Conservation (phyloP, 2,888 invertebrate genomes). For the Agonopterix heracliana region DNA sequence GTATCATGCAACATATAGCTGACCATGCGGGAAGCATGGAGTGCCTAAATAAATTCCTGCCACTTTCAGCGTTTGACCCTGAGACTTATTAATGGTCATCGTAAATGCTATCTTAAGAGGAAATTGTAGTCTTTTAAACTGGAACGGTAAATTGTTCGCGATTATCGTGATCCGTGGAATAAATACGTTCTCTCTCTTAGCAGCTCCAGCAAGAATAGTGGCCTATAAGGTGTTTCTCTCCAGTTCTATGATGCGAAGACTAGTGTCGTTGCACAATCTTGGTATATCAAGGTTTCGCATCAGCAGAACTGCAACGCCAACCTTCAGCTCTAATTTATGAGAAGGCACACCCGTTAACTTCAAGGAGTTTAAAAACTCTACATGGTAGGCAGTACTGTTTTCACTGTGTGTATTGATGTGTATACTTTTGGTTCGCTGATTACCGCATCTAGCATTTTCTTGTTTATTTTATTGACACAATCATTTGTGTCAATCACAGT, state of each 20-base stretch:
- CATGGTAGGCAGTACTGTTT: slow-evolving; percentile 17
- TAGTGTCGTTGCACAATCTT: slow-evolving; percentile 18
- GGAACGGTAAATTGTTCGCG: slow-evolving; percentile 22
- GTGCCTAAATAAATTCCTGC: slow-evolving; percentile 15
- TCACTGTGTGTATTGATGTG: slow-evolving; percentile 20
- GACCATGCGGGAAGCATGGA: slow-evolving; percentile 13
- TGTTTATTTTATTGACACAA: slow-evolving; percentile 21
- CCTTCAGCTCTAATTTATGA: slow-evolving; percentile 17
- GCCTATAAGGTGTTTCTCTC: slow-evolving; percentile 19
- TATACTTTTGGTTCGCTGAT: slow-evolving; percentile 13
- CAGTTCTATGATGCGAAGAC: slow-evolving; percentile 14
- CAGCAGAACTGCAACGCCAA: slow-evolving; percentile 18
- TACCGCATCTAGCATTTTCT: slow-evolving; percentile 19
- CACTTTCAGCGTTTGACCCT: slow-evolving; percentile 21
- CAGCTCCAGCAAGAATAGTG: slow-evolving; percentile 21
- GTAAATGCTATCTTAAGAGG: slow-evolving; percentile 18
- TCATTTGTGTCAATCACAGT: slow-evolving; percentile 21
- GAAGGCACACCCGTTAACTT: slow-evolving; percentile 21
- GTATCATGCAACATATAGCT: slow-evolving; percentile 7
- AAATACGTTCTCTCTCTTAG: slow-evolving; percentile 21
- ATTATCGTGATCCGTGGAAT: slow-evolving; percentile 26
- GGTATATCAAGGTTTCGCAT: slow-evolving; percentile 19
- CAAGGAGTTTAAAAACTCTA: slow-evolving; percentile 25
- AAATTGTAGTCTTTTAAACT: slow-evolving; percentile 23
- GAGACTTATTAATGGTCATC: slow-evolving; percentile 20